Evolutionary conservation across 2,113 vertebrate species (phyloP).

Genomic region (Callithrix jacchus): DNA sequence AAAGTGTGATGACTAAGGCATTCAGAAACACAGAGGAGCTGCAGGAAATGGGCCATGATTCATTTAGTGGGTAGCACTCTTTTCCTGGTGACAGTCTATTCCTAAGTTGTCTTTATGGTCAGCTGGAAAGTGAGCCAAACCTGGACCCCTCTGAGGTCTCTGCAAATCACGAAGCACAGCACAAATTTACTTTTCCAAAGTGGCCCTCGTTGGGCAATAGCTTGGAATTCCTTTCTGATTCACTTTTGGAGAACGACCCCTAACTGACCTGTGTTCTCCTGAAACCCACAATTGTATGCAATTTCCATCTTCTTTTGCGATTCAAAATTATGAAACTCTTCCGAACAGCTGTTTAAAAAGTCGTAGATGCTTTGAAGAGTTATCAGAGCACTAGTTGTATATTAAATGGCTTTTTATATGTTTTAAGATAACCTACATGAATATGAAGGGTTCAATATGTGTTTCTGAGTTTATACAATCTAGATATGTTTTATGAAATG

Average conservation of each 20-base stretch:
- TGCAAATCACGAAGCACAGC: conserved; percentile 44
- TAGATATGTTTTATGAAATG: background rate
- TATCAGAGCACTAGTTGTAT: background rate
- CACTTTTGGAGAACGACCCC: conserved; percentile 55
- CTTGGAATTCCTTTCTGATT: conserved; percentile 19
- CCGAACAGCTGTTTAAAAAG: conserved; percentile 8
- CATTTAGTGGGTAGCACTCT: background rate
- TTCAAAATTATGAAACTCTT: background rate
- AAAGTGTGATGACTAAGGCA: conserved; percentile 4
- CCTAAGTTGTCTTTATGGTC: background rate
- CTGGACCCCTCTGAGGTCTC: conserved; percentile 8
- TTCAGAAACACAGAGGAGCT: background rate
- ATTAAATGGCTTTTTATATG: background rate
- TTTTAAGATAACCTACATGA: background rate
- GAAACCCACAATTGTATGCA: conserved; percentile 49
- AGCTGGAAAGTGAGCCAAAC: conserved; percentile 59
- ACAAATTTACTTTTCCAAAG: conserved; percentile 28
- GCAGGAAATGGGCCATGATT: conserved; percentile 36
- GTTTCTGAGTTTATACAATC: background rate
- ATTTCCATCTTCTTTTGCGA: conserved; percentile 30
- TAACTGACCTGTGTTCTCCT: background rate
- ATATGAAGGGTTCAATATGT: background rate
- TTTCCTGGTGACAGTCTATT: conserved; percentile 9
- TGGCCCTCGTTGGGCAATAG: background rate
- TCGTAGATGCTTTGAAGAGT: background rate